Evolutionary conservation across 1,140 invertebrate species (phyloP), one percentile per base, ranked within the genome.

Genomic region (Meteorus sp.): DNA sequence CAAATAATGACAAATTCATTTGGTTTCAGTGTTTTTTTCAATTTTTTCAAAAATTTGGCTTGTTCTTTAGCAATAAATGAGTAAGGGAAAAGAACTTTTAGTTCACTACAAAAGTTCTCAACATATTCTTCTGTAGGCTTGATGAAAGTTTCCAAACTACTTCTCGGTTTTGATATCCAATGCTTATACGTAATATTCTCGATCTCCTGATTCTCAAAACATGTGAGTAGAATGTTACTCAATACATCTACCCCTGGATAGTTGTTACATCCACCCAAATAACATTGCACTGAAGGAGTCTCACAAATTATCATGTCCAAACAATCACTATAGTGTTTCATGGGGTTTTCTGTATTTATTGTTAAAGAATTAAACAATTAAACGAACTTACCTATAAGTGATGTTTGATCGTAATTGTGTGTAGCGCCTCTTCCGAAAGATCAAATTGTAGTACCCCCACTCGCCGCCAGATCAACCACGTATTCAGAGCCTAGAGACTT

Each of bases 301-400:
- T 22, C 20, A 27, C 45, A 48, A 22, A 48, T 48, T 15, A 48
- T 48, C 45, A 48, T 25, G 20, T 48, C 25, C 25, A 48, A 48
- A 27, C 45, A 48, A 48, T 48, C 45, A 48, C 20, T 48, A 48
- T 13, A 48, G 25, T n/a, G 19, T 27, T 22, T 27, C 45, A 25
- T 22, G 25, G 22, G 45, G 1, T 22, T 25, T 25, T 48, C 2
- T 29, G 45, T 25, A 27, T 29, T 27, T 25, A 13, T 13, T 48
- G 45, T 48, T 13, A 48, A 27, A 9, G 35, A n/a, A n/a, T n/a
- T n/a, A n/a, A n/a, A n/a, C n/a, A n/a, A n/a, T n/a, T n/a, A n/a
- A n/a, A n/a, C n/a, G n/a, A n/a, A n/a, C n/a, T n/a, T n/a, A n/a
- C n/a, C n/a, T n/a, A n/a, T n/a, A n/a, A n/a, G n/a, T n/a, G n/a